Evolutionary conservation across 2,888 invertebrate genomes (phyloP).

Genomic region (Drosophila putrida): DNA sequence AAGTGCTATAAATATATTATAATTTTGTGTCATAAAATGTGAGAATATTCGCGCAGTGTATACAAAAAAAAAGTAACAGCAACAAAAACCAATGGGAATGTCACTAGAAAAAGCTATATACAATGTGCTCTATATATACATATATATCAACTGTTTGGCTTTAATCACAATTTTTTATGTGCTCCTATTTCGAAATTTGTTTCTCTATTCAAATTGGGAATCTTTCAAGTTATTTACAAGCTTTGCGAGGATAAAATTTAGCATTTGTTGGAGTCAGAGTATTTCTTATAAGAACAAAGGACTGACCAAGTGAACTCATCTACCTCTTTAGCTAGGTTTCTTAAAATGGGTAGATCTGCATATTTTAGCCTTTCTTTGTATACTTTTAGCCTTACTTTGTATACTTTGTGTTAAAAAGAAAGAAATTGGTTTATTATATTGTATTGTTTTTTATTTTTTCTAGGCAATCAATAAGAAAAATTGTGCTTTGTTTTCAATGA

Average conservation of each 20-base stretch:
- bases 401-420: too few relatives aligned
- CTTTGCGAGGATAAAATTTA: neutral
- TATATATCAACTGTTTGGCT: constrained; percentile 34
- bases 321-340: neutral
- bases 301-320: neutral
- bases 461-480: too few relatives aligned
- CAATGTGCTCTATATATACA: constrained; percentile 26
- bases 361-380: neutral
- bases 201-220: neutral
- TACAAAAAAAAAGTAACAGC: constrained; percentile 1
- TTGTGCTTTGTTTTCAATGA: too few relatives aligned
- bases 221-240: neutral
- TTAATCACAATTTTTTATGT: constrained; percentile 39
- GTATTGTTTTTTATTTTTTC: too few relatives aligned
- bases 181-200: constrained; percentile 13
- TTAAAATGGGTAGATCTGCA: neutral
- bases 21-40: constrained; percentile 23
- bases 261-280: too few relatives aligned
- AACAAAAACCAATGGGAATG: constrained; percentile 6
- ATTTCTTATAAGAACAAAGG: neutral
- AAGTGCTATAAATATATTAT: constrained; percentile 34
- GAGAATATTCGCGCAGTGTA: constrained; percentile 26
- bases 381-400: neutral
- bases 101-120: constrained; percentile 16
- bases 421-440: too few relatives aligned